Evolutionary conservation across 2,113 vertebrate species (phyloP), one percentile per base, ranked within the genome.

Genomic region (Triplophysa dalaica): DNA sequence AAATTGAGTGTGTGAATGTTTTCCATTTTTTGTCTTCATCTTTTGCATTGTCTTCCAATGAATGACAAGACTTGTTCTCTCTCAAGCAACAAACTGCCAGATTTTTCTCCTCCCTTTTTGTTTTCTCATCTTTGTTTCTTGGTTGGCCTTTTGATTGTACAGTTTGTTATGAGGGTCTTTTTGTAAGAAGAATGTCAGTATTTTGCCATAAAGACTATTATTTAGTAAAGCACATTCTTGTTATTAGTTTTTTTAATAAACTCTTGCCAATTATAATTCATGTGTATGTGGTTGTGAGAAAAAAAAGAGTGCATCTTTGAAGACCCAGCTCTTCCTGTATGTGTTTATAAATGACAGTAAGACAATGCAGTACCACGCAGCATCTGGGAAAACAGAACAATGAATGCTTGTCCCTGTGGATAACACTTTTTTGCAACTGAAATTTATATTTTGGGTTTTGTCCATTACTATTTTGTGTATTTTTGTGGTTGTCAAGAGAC

Each of bases 161-260:
- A 92, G 90, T 86, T 88, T 65, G 76, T 80, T 58, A 72, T 54
- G 50, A 86, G 67, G 50, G 64, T 41, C 78, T 77, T 75, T 60
- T 50, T 64, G 22, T 70, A 69, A 80, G 76, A 83, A 52, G 38
- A 83, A 78, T 73, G 58, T 72, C 52, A 78, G 68, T 81, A 86
- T 81, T 80, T 81, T 72, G 83, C 82, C 77, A 70, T 87, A 48
- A 29, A 77, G 67, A 89, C 89, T 87, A 87, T 76, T 81, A 77
- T 85, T 82, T 80, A 90, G 81, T 86, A 75, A 88, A 84, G 75
- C 29, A 85, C 64, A 81, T 89, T 87, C 88, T 88, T 91, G 79
- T 87, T 83, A 89, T 80, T 92, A 91, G 88, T 91, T 93, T 92
- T 93, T 93, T 89, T 89, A 92, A 87, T 88, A 90, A 93, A 58